A percentile compares a stretch with the other conserved stretches of the same genome.
These are phyloP conservation scores for Orientallactaga bullata DNA, from an alignment of 2,113 vertebrate species.

Conservation along the genomic window DNA sequence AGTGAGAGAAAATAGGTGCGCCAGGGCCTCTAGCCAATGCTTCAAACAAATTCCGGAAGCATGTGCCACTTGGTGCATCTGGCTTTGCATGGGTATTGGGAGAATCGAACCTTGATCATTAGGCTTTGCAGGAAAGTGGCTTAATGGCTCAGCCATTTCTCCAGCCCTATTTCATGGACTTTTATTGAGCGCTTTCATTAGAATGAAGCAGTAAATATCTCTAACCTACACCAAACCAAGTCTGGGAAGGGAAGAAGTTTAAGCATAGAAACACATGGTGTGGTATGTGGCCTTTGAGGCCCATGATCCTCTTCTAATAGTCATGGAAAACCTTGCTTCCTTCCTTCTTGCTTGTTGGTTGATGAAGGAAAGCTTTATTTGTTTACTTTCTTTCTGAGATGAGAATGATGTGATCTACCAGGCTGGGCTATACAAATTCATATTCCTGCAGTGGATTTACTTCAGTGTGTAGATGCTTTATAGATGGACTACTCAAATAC, in stretches of 20 bases:
- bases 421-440: neutral
- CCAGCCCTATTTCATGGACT: neutral
- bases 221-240: neutral
- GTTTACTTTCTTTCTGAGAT: neutral
- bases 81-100: too few relatives aligned
- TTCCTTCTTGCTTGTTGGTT: neutral
- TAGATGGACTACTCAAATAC: slow-evolving; percentile 25
- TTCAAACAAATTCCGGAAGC: too few relatives aligned
- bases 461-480: neutral
- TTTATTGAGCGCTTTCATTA: slow-evolving; percentile 3
- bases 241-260: neutral
- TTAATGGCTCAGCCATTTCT: too few relatives aligned
- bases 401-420: neutral
- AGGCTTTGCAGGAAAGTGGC: too few relatives aligned
- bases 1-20: too few relatives aligned
- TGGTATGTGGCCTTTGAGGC: neutral
- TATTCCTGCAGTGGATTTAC: neutral
- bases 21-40: too few relatives aligned
- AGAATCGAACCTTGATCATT: too few relatives aligned
- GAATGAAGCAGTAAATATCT: slow-evolving; percentile 17
- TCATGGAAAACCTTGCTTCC: neutral
- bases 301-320: neutral
- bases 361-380: neutral
- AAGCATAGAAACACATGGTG: neutral
- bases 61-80: too few relatives aligned